Base-by-base conservation (phyloP, 2,888 invertebrate genomes). In the Plutella xylostella region DNA sequence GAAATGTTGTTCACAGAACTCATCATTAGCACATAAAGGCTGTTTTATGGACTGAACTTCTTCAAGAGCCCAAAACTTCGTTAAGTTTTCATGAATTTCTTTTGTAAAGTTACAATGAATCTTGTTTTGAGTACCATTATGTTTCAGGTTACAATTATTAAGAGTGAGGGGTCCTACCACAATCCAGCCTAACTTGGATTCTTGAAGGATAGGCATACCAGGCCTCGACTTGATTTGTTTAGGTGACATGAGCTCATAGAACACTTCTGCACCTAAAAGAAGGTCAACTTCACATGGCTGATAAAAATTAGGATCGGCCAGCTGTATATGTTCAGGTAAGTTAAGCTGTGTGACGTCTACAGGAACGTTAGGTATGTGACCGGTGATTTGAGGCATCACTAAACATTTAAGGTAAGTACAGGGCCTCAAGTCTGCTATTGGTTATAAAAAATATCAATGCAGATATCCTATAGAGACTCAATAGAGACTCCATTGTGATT, bases 221-320 rank as follows among this genome's bases (percentile, higher is more conserved):
- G 5, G 18, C 6, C 35, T 18, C 17, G 17, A 15, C 3, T 34
- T 14, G 14, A 34, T 35, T 35, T 35, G 35, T 5, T 18, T 35
- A 3, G 35, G 11, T 9, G 18, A 17, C 6, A 35, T 7, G 17
- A 35, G 17, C 9, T 35, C 35, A 17, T 18, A 35, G 9, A 35
- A 35, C 9, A 35, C 18, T 7, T 35, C 35, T 7, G 35, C 35
- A 11, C 35, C 18, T 11, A 35, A 18, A 18, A 17, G 18, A 19
- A 43, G 20, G 15, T 38, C 44, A 30, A 44, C 30, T 15, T 28
- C 30, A 20, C 38, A 38, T 19, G 44, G 44, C 28, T 37, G 20
- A 18, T 21, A 37, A 30, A 37, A 43, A 14, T 25, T 38, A 11
- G 40, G 34, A 20, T 45, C 45, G n/a, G 45, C 45, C 39, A 45